Evolutionary conservation across 2,888 invertebrate genomes (phyloP).

Genomic region (Diplazon laetatorius): DNA sequence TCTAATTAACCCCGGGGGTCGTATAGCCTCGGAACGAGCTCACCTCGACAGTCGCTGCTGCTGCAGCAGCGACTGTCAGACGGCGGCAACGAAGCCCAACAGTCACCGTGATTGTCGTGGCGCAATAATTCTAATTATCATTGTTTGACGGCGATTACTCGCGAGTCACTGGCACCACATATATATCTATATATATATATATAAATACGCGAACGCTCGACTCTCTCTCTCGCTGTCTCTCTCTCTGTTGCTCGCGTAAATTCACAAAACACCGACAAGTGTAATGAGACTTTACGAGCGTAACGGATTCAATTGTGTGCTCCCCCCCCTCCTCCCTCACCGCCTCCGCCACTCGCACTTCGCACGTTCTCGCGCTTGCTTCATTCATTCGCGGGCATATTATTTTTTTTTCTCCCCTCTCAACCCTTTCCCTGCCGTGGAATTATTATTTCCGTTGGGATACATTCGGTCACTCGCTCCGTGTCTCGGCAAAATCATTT

Average conservation of each 20-base stretch:
- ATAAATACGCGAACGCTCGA: constrained; percentile 37
- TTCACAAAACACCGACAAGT: constrained; percentile 57
- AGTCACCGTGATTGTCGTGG: constrained; percentile 80
- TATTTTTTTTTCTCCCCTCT: constrained; percentile 31
- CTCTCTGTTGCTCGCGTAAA: constrained; percentile 64
- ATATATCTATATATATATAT: no score
- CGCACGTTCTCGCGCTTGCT: constrained; percentile 48
- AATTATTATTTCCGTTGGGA: constrained; percentile 6
- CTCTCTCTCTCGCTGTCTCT: no score
- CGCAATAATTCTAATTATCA: constrained; percentile 80
- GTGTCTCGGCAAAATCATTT: background rate
- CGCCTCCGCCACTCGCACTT: no score
- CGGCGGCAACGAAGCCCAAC: no score
- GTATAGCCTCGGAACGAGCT: constrained; percentile 56
- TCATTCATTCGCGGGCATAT: constrained; percentile 58
- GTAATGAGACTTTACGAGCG: constrained; percentile 65
- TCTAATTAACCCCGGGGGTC: constrained; percentile 81
- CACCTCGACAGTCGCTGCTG: constrained; percentile 62
- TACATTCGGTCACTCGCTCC: constrained; percentile 24
- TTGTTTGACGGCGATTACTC: constrained; percentile 74
- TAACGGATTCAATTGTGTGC: constrained; percentile 54
- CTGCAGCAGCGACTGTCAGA: constrained; percentile 52
- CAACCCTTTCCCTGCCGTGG: background rate
- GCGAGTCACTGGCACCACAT: constrained; percentile 26
- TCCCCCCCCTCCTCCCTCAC: constrained; percentile 21